Evolutionary conservation across 1,140 invertebrate species (phyloP).

Genomic region (Caerostris darwini): DNA sequence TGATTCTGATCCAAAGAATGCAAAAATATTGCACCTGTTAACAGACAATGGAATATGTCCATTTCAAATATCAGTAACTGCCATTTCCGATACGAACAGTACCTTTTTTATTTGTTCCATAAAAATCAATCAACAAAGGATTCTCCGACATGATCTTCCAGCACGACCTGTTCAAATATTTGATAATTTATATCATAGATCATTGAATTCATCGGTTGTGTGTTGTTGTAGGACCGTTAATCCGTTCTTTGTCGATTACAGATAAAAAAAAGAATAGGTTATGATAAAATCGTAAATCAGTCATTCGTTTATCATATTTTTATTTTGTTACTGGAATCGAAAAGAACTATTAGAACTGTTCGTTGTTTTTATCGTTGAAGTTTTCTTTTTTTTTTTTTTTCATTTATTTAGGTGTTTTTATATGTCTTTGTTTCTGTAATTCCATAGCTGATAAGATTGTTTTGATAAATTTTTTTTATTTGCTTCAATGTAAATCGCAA

Average conservation of each 20-base stretch:
- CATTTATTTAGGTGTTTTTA: no score
- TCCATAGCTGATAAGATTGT: not conserved
- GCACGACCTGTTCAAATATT: not conserved
- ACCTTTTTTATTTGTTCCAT: slow-evolving; percentile 6
- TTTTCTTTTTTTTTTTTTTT: not conserved
- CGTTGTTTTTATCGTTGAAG: not conserved
- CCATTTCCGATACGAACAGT: not conserved
- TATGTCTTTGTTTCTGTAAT: not conserved
- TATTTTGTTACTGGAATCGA: not conserved
- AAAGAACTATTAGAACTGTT: not conserved
- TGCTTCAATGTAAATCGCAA: no score
- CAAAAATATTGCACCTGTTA: not conserved
- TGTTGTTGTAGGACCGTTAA: not conserved
- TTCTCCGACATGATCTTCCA: not conserved
- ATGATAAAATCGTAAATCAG: slow-evolving; percentile 24
- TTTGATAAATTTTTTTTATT: not conserved
- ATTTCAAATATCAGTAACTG: not conserved
- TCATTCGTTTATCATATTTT: not conserved
- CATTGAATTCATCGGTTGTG: slow-evolving; percentile 8
- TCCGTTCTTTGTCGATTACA: not conserved
- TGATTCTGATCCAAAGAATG: not conserved
- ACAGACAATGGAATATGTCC: slow-evolving; percentile 7
- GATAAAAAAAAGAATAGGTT: slow-evolving; percentile 13
- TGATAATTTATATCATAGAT: slow-evolving; percentile 15
- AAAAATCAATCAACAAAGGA: not conserved